Base-by-base conservation (phyloP, 1,140 invertebrate genomes). In the Sipha flava region DNA sequence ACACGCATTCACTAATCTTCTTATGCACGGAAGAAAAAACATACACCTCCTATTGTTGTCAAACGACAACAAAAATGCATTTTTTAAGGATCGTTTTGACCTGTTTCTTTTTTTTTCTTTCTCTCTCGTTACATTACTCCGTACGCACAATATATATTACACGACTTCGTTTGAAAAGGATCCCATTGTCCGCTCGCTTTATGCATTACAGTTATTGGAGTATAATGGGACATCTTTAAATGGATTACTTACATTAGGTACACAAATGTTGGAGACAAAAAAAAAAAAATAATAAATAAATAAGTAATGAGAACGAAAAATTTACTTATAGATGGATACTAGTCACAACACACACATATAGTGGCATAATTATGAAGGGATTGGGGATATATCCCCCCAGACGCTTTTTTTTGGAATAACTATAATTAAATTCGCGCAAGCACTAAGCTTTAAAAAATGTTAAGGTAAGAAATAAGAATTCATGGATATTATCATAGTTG, bases 11-110 rank as follows among this genome's bases (percentile, higher is more conserved):
- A 23, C 45, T 75, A 75, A 75, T 75, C 72, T 52, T 54, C 72
- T 75, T 75, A n/a, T n/a, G n/a, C n/a, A 75, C 12, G 72, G 31
- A 31, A 34, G 47, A 75, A 16, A 75, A 75, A 75, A 52, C 45
- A 34, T 52, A 29, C 47, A 72, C 45, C 26, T 37, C 23, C 43
- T 34, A 21, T 75, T 75, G 49, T 75, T 31, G 47, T 37, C 31
- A 31, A 6, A 40, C 14, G 72, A 75, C 72, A 57, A 57, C 72
- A 37, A 34, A 75, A 75, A 75, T 37, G 49, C 31, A 23, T 75
- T 75, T 75, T 43, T 75, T 49, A 73, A n/a, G 29, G 4, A 31
- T 34, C 49, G n/a, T 37, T 31, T 75, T 14, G 72, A 49, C 31
- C 29, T 75, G 45, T 75, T 75, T 34, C 34, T 52, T 52, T 23